Conservation (phyloP, 2,888 invertebrate species). For the Hoplodrina blanda region DNA sequence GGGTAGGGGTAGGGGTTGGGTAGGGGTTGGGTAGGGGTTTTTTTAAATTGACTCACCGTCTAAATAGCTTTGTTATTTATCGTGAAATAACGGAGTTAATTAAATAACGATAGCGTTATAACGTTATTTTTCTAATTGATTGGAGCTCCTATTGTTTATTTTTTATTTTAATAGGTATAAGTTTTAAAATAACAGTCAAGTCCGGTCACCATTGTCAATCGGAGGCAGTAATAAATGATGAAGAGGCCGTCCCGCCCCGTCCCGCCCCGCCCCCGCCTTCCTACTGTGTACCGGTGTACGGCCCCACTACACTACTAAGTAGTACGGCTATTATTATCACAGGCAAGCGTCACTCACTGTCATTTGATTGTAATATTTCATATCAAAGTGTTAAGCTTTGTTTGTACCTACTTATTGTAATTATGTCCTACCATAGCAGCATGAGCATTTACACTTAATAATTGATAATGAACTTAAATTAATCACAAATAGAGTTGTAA, state of each 20-base stretch:
- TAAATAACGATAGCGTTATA: too few relatives aligned
- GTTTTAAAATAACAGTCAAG: slow-evolving; percentile 6
- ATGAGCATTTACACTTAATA: too few relatives aligned
- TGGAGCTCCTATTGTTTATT: background rate
- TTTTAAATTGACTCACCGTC: too few relatives aligned
- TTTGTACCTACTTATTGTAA: background rate
- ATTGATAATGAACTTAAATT: too few relatives aligned
- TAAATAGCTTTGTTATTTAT: too few relatives aligned
- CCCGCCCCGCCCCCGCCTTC: slow-evolving; percentile 5
- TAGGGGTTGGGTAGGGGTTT: too few relatives aligned
- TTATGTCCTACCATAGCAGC: too few relatives aligned
- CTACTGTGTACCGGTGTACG: slow-evolving; percentile 1
- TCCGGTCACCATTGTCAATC: slow-evolving; percentile 44
- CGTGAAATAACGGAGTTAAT: too few relatives aligned
- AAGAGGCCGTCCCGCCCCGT: slow-evolving; percentile 26
- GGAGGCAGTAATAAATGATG: slow-evolving; percentile 45
- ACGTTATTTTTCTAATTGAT: too few relatives aligned
- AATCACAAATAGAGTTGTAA: too few relatives aligned
- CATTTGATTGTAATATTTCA: slow-evolving; percentile 43
- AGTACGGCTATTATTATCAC: slow-evolving; percentile 48
- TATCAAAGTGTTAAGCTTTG: slow-evolving; percentile 20
- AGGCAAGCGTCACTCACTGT: slow-evolving; percentile 19
- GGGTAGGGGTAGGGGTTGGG: too few relatives aligned
- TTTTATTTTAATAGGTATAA: too few relatives aligned
- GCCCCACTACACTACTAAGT: background rate